Base-by-base conservation (phyloP, 1,140 invertebrate genomes). In the Propsilocerus akamusi region DNA sequence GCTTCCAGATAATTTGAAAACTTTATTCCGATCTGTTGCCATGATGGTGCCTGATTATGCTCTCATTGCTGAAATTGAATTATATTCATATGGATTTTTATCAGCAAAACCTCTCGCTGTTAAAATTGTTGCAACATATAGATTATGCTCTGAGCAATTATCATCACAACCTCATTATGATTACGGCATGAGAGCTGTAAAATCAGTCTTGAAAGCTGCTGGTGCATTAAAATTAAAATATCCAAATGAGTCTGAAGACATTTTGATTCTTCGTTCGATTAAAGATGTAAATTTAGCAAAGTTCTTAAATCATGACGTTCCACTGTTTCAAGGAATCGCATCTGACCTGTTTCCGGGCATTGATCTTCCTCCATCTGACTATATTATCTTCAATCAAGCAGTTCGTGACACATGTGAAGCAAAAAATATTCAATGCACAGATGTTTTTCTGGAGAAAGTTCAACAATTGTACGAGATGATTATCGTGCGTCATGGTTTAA, bases 31-130 rank as follows among this genome's bases (percentile, higher is more conserved):
- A 54, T 86, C 91, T 2, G 91, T 97, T 12, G 91, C 92, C 24
- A 97, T 97, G 93, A 96, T 96, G 91, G 90, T 96, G 20, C 93
- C 93, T 1, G 91, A 97, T 68, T 95, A 95, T 66, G 86, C 87
- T 8, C 63, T 96, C 10, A 97, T 97, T 59, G 86, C 91, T 0
- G 92, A 97, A 69, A 95, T 95, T 53, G 86, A 86, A 46, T 63
- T 97, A 0, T 95, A 94, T 58, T 93, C 92, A 0, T 91, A 80
- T 63, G 93, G 93, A n/a, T 97, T 95, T 61, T 72, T 90, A 8
- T 81, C 82, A 46, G 91, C 91, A 3, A 78, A 89, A 52, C 80
- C 88, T 2, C 67, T 97, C 20, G 85, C 91, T 0, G 75, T 94
- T 0, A 97, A 97, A 72, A 96, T 97, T 56, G 91, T 96, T 2